Percentiles rank a stretch among this genome's conserved stretches.
Evolutionary conservation across 2,888 invertebrate genomes (phyloP).

Genomic region (Apotomis turbidana): DNA sequence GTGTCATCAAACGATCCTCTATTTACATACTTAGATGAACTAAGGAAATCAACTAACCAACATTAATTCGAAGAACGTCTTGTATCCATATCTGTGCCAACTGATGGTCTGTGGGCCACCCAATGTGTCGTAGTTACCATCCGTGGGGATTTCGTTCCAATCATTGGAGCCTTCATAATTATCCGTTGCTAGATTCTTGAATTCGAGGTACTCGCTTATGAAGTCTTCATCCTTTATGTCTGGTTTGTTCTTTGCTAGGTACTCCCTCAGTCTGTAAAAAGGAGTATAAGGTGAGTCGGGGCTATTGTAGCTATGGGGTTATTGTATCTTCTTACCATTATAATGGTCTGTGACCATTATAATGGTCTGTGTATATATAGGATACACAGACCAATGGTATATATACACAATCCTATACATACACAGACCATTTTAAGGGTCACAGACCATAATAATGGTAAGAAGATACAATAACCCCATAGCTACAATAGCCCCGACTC

Average conservation of each 20-base stretch:
- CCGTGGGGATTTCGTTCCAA: slow-evolving; percentile 24
- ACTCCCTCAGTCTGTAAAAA: not conserved
- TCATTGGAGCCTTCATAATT: slow-evolving; percentile 15
- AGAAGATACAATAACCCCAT: too few species aligned
- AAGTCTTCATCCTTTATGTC: slow-evolving; percentile 22
- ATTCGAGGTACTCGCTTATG: slow-evolving; percentile 18
- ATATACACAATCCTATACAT: too few species aligned
- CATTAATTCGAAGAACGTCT: slow-evolving; percentile 33
- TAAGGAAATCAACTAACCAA: slow-evolving; percentile 44
- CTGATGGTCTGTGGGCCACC: slow-evolving; percentile 16
- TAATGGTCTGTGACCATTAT: too few species aligned
- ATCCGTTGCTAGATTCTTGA: slow-evolving; percentile 1
- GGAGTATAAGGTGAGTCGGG: too few species aligned
- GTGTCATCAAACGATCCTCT: too few species aligned
- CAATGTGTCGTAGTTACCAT: not conserved
- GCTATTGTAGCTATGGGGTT: too few species aligned
- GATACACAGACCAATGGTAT: too few species aligned
- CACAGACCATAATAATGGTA: too few species aligned
- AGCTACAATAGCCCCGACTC: too few species aligned
- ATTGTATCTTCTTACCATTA: too few species aligned
- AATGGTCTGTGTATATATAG: too few species aligned
- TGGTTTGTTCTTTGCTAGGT: not conserved
- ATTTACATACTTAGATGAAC: not conserved
- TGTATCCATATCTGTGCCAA: slow-evolving; percentile 34
- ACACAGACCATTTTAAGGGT: too few species aligned